Conservation (phyloP, 2,888 invertebrate genomes). For the Microdon myrmicae region DNA sequence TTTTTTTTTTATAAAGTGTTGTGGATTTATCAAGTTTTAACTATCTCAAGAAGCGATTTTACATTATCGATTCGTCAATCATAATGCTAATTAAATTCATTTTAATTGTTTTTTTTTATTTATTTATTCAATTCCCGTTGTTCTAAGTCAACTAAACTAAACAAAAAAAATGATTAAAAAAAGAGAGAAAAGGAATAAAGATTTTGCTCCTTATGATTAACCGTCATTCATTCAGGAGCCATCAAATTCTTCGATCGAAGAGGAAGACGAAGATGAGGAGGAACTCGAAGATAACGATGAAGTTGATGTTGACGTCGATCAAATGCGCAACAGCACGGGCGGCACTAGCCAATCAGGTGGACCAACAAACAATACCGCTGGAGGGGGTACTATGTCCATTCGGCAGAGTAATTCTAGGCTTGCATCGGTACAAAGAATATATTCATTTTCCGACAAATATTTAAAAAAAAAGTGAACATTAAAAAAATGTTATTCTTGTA, state of each 20-base stretch:
- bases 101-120: conserved; percentile 36
- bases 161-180: conserved; percentile 5
- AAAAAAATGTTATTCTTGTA: conserved; percentile 30
- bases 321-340: conserved; percentile 54
- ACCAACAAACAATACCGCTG: conserved; percentile 31
- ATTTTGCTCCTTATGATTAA: conserved; percentile 26
- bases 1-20: no score
- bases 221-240: conserved; percentile 64
- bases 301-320: conserved; percentile 54
- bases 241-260: conserved; percentile 68
- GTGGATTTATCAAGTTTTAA: no score
- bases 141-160: conserved; percentile 26
- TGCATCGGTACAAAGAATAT: conserved; percentile 56
- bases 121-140: conserved; percentile 27
- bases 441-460: conserved; percentile 20
- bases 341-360: conserved; percentile 49
- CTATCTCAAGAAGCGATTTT: no score
- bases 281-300: conserved; percentile 45
- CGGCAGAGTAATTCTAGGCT: conserved; percentile 55
- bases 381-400: conserved; percentile 56
- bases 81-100: conserved; percentile 42
- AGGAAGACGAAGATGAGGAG: conserved; percentile 54
- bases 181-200: conserved; percentile 8
- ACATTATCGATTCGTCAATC: conserved; percentile 21
- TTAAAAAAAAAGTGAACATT: no score